Evolutionary conservation across 2,797 vertebrate genomes (phyloP).

Genomic region (Hoplostethus mediterraneus): DNA sequence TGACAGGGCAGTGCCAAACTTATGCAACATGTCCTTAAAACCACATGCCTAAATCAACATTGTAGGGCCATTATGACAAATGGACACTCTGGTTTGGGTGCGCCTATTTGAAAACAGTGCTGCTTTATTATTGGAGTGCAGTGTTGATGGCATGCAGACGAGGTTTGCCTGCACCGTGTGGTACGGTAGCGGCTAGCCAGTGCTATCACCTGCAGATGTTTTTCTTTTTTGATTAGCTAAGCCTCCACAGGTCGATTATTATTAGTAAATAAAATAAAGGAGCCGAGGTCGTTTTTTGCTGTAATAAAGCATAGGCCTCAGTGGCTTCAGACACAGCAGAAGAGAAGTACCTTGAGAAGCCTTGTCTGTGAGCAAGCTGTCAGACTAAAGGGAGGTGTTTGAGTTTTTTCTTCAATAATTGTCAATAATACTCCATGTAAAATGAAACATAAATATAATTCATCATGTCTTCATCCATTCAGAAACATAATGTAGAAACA

Average conservation of each 20-base stretch:
- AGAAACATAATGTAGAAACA: no score
- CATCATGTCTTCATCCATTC: no score
- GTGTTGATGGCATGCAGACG: constrained; percentile 11
- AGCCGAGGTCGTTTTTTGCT: constrained; percentile 13
- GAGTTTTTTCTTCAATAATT: no score
- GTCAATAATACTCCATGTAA: no score
- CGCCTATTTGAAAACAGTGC: constrained; percentile 34
- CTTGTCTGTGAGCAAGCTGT: no score
- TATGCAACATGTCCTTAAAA: constrained; percentile 66
- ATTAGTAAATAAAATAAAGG: neutral
- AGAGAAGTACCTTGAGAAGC: no score
- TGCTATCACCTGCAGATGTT: neutral
- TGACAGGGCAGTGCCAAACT: constrained; percentile 65
- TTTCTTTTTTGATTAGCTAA: constrained; percentile 11
- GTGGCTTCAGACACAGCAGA: constrained; percentile 32
- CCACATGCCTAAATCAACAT: constrained; percentile 46
- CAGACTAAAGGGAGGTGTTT: no score
- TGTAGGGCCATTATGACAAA: constrained; percentile 35
- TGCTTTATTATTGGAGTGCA: constrained; percentile 31
- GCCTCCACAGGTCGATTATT: neutral
- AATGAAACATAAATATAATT: no score
- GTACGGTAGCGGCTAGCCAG: neutral
- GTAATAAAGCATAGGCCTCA: constrained; percentile 34
- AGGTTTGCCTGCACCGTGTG: neutral
- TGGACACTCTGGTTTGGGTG: constrained; percentile 41